Base-by-base conservation (phyloP, 2,888 invertebrate species). In the Spisula subtruncata region DNA sequence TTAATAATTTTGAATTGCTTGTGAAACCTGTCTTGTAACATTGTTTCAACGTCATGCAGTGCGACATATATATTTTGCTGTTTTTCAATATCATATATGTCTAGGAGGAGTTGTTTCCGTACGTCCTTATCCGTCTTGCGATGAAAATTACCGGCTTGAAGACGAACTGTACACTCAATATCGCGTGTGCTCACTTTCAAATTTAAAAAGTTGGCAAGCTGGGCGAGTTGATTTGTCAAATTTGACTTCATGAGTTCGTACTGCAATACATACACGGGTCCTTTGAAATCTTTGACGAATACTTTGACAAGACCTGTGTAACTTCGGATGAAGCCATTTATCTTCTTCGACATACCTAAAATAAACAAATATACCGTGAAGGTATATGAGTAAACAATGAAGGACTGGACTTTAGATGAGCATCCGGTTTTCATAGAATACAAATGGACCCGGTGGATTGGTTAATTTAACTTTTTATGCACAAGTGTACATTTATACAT, bases 121-220 rank as follows among this genome's bases (percentile, higher is more conserved):
- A 32, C 75, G 1, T 16, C 12, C 12, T 32, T 2, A 14, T 75
- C 75, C 8, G 75, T 35, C 32, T 29, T 32, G 18, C 75, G 29
- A 75, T 75, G 75, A 18, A 75, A 75, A 35, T 75, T 75, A 75
- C 75, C 75, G 16, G n/a, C 18, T 18, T 75, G 75, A 25, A 75
- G 35, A 32, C 32, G 75, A 2, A 35, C 29, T 25, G 71, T 29
- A 29, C 71, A 71, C 14, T 71, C 71, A 71, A 71, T 71, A 71
- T 71, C 71, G 0, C 32, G 14, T 29, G 25, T 14, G 16, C 71
- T 25, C 4, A 71, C 32, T 25, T 71, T 25, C 14, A 71, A 25
- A 6, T 71, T 14, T 71, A 71, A 14, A 71, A 71, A 71, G 6
- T n/a, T 25, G 25, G 71, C 71, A 71, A 71, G 71, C 29, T 71